These are phyloP conservation scores for Eremophila alpestris DNA, from an alignment of 2,797 vertebrate genomes.

Conservation along the genomic window DNA sequence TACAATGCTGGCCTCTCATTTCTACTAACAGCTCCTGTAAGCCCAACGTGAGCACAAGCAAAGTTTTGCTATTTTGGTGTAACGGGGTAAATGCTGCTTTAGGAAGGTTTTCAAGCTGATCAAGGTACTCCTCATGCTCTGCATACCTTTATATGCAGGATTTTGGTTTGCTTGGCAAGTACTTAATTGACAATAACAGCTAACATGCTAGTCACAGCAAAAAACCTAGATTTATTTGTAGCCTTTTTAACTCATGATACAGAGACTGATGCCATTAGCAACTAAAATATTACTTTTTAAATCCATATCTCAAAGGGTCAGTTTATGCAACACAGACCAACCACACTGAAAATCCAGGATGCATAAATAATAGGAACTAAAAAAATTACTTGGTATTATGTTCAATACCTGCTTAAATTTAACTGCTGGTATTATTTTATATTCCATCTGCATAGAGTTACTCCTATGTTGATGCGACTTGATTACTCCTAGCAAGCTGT, in stretches of 20 bases:
- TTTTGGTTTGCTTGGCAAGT: background rate
- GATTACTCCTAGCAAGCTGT: background rate
- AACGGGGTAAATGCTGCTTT: background rate
- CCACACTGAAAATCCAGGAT: background rate
- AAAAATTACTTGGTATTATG: background rate
- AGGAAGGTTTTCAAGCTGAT: background rate
- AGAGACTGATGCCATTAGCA: background rate
- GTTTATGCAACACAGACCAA: background rate
- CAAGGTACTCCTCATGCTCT: background rate
- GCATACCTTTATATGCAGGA: background rate
- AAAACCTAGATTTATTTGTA: background rate
- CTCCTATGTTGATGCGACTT: background rate
- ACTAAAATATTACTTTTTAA: background rate
- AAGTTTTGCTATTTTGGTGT: background rate
- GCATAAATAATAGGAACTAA: background rate
- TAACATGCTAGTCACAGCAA: background rate
- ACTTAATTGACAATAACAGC: background rate
- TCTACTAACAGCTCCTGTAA: background rate
- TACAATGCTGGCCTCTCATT: background rate
- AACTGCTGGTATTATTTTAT: background rate
- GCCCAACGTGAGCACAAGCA: background rate
- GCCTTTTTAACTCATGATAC: background rate
- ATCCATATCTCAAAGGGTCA: background rate
- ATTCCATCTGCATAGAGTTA: background rate
- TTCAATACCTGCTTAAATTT: background rate